A percentile compares a stretch with the other conserved stretches of the same genome.
Evolutionary conservation across 2,113 vertebrate genomes (phyloP).

Genomic region (Vanacampus margaritifer): DNA sequence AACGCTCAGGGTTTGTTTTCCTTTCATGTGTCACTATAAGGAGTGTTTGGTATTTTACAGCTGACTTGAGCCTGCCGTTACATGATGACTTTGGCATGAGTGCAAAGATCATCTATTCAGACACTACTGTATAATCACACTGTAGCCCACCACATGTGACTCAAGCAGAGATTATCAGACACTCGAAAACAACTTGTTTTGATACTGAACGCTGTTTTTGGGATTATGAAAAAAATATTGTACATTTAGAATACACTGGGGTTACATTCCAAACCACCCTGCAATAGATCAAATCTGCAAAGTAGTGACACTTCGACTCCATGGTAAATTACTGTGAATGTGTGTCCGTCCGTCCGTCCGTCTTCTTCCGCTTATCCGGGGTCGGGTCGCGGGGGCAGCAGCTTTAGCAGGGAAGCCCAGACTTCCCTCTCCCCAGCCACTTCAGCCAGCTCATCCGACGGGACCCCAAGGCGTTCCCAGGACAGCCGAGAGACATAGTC

Average conservation of each 20-base stretch:
- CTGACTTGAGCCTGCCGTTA: neutral
- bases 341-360: too few species aligned
- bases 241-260: neutral
- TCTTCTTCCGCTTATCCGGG: too few species aligned
- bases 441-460: too few species aligned
- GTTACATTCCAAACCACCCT: too few species aligned
- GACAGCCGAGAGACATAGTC: too few species aligned
- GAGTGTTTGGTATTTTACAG: conserved; percentile 14
- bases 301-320: too few species aligned
- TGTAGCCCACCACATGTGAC: neutral
- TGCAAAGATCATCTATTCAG: neutral
- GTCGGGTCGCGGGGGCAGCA: too few species aligned
- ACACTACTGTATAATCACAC: neutral
- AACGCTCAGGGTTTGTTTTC: conserved; percentile 9
- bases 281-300: too few species aligned
- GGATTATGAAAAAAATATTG: neutral
- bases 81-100: neutral
- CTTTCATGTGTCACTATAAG: neutral
- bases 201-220: neutral
- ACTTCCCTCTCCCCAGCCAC: too few species aligned
- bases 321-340: too few species aligned
- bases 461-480: too few species aligned
- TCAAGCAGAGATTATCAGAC: neutral
- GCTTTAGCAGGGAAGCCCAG: too few species aligned
- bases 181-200: neutral